Evolutionary conservation across 2,113 vertebrate genomes (phyloP).

Genomic region (Myotis brandtii): DNA sequence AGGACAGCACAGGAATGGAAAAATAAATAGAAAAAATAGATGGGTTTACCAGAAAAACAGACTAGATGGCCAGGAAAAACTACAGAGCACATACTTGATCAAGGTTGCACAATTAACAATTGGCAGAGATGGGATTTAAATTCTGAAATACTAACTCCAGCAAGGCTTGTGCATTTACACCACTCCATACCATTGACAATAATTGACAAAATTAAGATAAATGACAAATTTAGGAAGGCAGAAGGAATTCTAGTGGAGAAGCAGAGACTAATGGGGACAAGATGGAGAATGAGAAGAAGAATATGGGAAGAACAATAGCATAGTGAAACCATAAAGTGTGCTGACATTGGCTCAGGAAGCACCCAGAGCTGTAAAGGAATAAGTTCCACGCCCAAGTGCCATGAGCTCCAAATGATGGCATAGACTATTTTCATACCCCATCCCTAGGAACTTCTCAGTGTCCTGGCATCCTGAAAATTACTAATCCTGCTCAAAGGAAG

Average conservation of each 20-base stretch:
- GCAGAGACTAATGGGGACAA: neutral
- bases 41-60: neutral
- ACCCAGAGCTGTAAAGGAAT: neutral
- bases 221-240: neutral
- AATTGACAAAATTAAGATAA: neutral
- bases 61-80: neutral
- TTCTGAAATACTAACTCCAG: neutral
- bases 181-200: neutral
- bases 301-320: neutral
- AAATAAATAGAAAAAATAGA: neutral
- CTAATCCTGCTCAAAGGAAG: neutral
- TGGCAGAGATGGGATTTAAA: neutral
- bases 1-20: neutral
- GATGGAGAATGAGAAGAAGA: neutral
- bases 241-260: neutral
- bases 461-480: neutral
- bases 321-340: neutral
- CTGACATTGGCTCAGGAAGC: neutral
- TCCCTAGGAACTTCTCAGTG: neutral
- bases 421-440: neutral
- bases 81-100: neutral
- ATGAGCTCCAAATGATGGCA: neutral
- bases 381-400: neutral
- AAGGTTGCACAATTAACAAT: neutral
- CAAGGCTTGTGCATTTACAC: neutral